Percentiles rank a stretch among this genome's conserved stretches.
Evolutionary conservation across 2,888 invertebrate genomes (phyloP).

Genomic region (Eutolmus rufibarbis): DNA sequence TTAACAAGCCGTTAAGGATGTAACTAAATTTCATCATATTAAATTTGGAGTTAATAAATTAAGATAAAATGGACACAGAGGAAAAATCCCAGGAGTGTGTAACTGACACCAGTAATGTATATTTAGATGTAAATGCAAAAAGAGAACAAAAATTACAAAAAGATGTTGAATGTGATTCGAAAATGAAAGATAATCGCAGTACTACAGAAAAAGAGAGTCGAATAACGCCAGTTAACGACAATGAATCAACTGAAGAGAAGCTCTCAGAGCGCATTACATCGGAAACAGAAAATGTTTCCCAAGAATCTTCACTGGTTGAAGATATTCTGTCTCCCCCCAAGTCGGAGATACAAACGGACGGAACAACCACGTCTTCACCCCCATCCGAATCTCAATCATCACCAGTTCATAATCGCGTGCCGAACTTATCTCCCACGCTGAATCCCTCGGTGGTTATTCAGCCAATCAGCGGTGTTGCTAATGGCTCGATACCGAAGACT

Average conservation of each 20-base stretch:
- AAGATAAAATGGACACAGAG: background rate
- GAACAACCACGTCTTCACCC: constrained; percentile 58
- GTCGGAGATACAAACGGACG: constrained; percentile 59
- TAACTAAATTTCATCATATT: background rate
- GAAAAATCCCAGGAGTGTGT: background rate
- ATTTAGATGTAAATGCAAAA: background rate
- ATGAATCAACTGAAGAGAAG: background rate
- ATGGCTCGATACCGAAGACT: constrained; percentile 60
- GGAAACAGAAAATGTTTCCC: constrained; percentile 52
- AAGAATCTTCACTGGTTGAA: constrained; percentile 30
- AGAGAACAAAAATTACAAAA: background rate
- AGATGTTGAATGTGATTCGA: background rate
- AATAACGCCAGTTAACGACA: background rate
- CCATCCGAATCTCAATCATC: constrained; percentile 58
- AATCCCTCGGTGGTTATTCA: constrained; percentile 44
- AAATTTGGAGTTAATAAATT: background rate
- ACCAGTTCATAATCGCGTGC: constrained; percentile 46
- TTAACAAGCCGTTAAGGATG: background rate
- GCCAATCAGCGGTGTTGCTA: constrained; percentile 51
- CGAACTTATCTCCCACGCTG: constrained; percentile 9
- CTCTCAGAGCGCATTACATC: constrained; percentile 17
- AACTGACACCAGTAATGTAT: background rate
- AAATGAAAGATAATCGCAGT: background rate
- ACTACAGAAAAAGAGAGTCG: background rate
- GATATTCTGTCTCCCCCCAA: constrained; percentile 56